Base-by-base conservation (phyloP, 2,888 invertebrate genomes). In the Caenorhabditis doughertyi region DNA sequence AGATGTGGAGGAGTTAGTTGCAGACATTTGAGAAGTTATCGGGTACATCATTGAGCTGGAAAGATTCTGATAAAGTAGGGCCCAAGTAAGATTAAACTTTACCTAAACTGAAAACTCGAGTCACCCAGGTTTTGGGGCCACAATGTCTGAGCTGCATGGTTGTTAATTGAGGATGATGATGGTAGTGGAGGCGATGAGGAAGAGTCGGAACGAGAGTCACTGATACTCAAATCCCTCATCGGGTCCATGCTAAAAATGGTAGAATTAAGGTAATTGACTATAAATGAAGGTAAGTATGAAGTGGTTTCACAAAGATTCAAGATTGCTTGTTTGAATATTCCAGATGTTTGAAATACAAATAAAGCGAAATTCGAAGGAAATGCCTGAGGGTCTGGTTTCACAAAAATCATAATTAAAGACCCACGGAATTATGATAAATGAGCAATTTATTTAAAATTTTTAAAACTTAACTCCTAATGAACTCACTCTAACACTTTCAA, bases 151-250 rank as follows among this genome's bases (percentile, higher is more conserved):
- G 51, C 49, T 5, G 42, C 25, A 44, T 42, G n/a, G 58, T 23
- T 18, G 58, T 18, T 13, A n/a, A 18, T 18, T n/a, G 29, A 60
- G 4, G 0, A 25, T 23, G 44, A 4, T 23, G 42, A 3, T 21
- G 13, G 58, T 0, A 42, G 18, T 23, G 71, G 47, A 16, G 71
- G 49, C 32, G 73, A 64, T n/a, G 64, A 44, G 18, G 73, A 73
- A 29, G 73, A 73, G 62, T 73, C 73, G 55, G 73, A 73, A 44
- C 56, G 70, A 18, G 72, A 72, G 39, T 72, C 72, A 53, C 73
- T 64, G 39, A 55, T 32, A 32, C 55, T 64, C 44, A 73, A 25
- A 55, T 73, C 73, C 64, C 64, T 55, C 64, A 73, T 64, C 29
- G 53, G 42, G n/a, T 60, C 60, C 71, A 49, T 60, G 42, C 16